These are phyloP conservation scores for Penaeus chinensis DNA, from an alignment of 1,140 invertebrate genomes.

Conservation along the genomic window DNA sequence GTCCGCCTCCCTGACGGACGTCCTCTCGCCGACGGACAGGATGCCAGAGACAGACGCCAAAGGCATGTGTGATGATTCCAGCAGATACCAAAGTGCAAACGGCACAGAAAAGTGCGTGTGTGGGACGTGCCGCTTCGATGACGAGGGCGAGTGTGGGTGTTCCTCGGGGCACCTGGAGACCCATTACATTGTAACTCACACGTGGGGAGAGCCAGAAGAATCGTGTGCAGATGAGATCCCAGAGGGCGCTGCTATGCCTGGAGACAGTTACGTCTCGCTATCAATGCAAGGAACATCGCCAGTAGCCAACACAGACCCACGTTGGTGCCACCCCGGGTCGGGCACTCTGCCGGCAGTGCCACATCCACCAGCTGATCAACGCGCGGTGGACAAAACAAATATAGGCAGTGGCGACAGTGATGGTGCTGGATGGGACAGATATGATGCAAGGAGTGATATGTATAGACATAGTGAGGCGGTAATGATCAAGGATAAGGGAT, in stretches of 20 bases:
- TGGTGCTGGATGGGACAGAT: neutral
- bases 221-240: neutral
- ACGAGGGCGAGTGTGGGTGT: too few relatives aligned
- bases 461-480: slow-evolving; percentile 19
- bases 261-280: neutral
- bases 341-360: slow-evolving; percentile 34
- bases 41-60: neutral
- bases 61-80: too few relatives aligned
- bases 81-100: too few relatives aligned
- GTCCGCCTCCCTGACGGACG: slow-evolving; percentile 42
- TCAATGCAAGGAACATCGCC: slow-evolving; percentile 32
- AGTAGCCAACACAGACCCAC: slow-evolving; percentile 49
- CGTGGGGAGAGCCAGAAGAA: too few relatives aligned
- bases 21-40: neutral
- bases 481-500: slow-evolving; percentile 25
- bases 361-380: neutral
- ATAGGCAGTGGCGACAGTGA: neutral
- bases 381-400: neutral
- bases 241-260: slow-evolving; percentile 32
- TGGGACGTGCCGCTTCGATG: too few relatives aligned
- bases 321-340: slow-evolving; percentile 42
- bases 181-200: too few relatives aligned
- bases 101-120: too few relatives aligned
- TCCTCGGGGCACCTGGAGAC: too few relatives aligned
- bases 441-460: slow-evolving; percentile 9